Conservation (phyloP, 2,888 invertebrate genomes). For the Empis stercorea region DNA sequence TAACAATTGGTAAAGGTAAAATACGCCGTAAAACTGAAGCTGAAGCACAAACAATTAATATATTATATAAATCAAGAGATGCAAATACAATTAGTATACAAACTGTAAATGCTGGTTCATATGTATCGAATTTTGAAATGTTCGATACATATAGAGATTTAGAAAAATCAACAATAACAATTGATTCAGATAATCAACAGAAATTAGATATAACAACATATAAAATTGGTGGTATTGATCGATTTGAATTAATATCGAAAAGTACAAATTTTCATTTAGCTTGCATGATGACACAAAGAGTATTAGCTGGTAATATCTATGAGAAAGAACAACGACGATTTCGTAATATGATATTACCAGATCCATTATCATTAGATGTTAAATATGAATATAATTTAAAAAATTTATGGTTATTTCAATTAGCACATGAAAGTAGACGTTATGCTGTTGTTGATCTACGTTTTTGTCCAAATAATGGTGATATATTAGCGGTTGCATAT, state of each 20-base stretch:
- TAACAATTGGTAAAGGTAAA: slow-evolving; percentile 53
- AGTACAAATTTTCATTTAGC: slow-evolving; percentile 44
- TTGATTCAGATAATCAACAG: slow-evolving; percentile 37
- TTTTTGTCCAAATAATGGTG: slow-evolving; percentile 54
- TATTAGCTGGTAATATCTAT: slow-evolving; percentile 55
- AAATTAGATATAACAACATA: slow-evolving; percentile 34
- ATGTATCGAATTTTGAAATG: slow-evolving; percentile 68
- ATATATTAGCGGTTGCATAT: slow-evolving; percentile 63
- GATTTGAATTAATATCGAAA: slow-evolving; percentile 20
- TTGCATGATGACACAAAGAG: slow-evolving; percentile 52
- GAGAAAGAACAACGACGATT: slow-evolving; percentile 55
- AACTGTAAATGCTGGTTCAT: slow-evolving; percentile 45
- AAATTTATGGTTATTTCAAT: slow-evolving; percentile 53
- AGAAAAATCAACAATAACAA: slow-evolving; percentile 24
- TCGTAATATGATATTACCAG: slow-evolving; percentile 47
- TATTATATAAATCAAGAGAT: slow-evolving; percentile 49
- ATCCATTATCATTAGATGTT: slow-evolving; percentile 49
- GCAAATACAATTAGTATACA: slow-evolving; percentile 44
- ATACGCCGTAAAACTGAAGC: slow-evolving; percentile 51
- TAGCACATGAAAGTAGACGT: slow-evolving; percentile 37
- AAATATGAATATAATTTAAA: slow-evolving; percentile 53
- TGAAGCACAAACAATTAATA: slow-evolving; percentile 54
- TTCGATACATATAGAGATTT: slow-evolving; percentile 51
- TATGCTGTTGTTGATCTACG: slow-evolving; percentile 47
- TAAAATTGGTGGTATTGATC: slow-evolving; percentile 24